phyloP scores from a whole-genome alignment of 2,888 invertebrate species.

The Reticulitermes lucifugus region DNA sequence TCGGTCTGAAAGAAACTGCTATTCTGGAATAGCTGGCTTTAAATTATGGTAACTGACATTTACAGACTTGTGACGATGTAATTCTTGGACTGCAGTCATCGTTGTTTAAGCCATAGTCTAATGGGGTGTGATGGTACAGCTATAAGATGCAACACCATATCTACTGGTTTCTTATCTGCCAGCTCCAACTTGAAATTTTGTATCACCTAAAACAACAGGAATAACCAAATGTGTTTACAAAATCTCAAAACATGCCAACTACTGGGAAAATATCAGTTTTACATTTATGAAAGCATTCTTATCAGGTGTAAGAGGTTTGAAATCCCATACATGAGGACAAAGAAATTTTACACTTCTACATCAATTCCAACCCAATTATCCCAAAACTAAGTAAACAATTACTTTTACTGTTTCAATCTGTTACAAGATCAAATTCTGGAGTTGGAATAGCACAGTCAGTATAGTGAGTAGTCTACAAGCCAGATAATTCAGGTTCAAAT shows the following conservation, averaged over 20 bases:
- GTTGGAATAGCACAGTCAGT: too few species aligned
- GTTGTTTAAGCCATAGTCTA: slow-evolving; percentile 61
- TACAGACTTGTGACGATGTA: background rate
- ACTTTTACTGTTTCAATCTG: too few species aligned
- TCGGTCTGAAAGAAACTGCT: background rate
- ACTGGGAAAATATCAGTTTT: too few species aligned
- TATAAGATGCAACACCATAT: slow-evolving; percentile 71
- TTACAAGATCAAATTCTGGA: too few species aligned
- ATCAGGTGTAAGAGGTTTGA: too few species aligned
- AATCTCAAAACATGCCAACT: background rate
- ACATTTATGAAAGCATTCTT: background rate
- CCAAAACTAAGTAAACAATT: too few species aligned
- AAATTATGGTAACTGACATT: background rate
- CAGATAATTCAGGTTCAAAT: too few species aligned
- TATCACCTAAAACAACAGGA: slow-evolving; percentile 63
- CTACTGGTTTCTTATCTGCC: slow-evolving; percentile 66
- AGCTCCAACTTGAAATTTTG: slow-evolving; percentile 67
- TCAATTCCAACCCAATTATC: too few species aligned
- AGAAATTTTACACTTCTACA: too few species aligned
- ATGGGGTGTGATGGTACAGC: slow-evolving; percentile 70
- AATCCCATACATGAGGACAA: too few species aligned
- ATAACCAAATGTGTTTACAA: background rate
- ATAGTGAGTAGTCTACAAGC: too few species aligned
- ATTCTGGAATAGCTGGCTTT: background rate
- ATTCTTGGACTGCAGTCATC: slow-evolving; percentile 22